These are phyloP conservation scores for Anarrhichthys ocellatus DNA, from an alignment of 2,113 vertebrate species.

Conservation along the genomic window DNA sequence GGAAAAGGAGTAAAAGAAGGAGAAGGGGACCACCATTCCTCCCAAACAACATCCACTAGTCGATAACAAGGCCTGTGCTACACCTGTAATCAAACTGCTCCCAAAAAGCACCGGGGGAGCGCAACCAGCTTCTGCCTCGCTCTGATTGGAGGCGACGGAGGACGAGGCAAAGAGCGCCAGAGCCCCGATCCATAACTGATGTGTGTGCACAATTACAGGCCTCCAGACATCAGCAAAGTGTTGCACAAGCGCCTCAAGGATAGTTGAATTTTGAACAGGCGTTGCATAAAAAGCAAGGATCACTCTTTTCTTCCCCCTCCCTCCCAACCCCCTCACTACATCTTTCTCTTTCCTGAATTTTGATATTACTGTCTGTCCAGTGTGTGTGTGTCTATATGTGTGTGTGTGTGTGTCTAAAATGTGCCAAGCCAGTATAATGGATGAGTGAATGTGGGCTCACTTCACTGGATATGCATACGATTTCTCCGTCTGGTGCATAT, in stretches of 20 bases:
- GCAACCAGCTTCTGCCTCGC: constrained; percentile 46
- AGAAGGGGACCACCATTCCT: constrained; percentile 15
- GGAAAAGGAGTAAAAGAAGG: constrained; percentile 19
- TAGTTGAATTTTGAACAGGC: constrained; percentile 87
- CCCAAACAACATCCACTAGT: constrained; percentile 56
- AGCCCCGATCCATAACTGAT: constrained; percentile 91
- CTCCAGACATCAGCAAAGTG: constrained; percentile 89
- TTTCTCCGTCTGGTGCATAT: constrained; percentile 55
- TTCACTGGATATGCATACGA: constrained; percentile 55
- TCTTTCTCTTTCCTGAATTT: constrained; percentile 80
- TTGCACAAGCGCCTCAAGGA: constrained; percentile 88
- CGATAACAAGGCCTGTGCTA: constrained; percentile 84
- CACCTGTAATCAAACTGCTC: constrained; percentile 91
- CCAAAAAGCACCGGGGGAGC: constrained; percentile 81
- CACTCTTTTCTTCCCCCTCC: constrained; percentile 20
- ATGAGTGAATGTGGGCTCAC: constrained; percentile 66
- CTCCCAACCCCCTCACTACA: background rate
- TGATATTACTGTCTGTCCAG: constrained; percentile 74
- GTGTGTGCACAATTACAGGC: constrained; percentile 90
- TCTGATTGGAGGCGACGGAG: constrained; percentile 86
- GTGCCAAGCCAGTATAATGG: constrained; percentile 67
- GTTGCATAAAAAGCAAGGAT: constrained; percentile 88
- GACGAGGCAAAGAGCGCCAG: constrained; percentile 64
- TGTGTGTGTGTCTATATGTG: constrained; percentile 28
- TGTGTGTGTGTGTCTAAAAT: constrained; percentile 52